phyloP scores from a whole-genome alignment of 1,140 invertebrate species.

The Drosophila cardini region DNA sequence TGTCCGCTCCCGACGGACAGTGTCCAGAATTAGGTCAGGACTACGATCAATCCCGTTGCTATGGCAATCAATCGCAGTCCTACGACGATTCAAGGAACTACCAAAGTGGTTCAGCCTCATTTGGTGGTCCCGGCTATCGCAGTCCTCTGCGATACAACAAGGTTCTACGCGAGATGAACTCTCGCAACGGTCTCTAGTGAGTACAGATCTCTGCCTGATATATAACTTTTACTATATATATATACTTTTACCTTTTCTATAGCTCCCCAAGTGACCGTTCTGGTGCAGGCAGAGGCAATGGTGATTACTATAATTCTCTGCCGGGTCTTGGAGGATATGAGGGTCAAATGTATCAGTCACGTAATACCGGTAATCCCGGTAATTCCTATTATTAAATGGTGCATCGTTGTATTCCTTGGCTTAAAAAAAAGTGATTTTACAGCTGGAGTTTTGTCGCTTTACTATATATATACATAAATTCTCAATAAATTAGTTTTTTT shows the following conservation, averaged over 20 bases:
- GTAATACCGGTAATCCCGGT: conserved; percentile 16
- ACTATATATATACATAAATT: neutral
- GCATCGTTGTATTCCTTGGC: conserved; percentile 8
- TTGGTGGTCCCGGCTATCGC: conserved; percentile 64
- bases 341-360: conserved; percentile 45
- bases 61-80: conserved; percentile 30
- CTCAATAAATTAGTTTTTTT: neutral
- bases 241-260: neutral
- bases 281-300: conserved; percentile 56
- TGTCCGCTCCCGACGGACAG: conserved; percentile 46
- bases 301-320: conserved; percentile 63
- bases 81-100: conserved; percentile 42
- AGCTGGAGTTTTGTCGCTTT: neutral
- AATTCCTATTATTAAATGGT: conserved; percentile 45
- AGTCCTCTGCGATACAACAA: conserved; percentile 64
- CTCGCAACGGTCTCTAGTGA: conserved; percentile 70
- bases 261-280: conserved; percentile 58
- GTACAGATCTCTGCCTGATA: neutral
- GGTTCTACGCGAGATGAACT: conserved; percentile 64
- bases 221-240: neutral
- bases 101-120: conserved; percentile 51
- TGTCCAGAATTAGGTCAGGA: conserved; percentile 49
- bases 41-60: conserved; percentile 34
- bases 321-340: conserved; percentile 58
- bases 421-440: conserved; percentile 2